phyloP scores from a whole-genome alignment of 2,888 invertebrate species.

The Lordiphosa fenestrarum region DNA sequence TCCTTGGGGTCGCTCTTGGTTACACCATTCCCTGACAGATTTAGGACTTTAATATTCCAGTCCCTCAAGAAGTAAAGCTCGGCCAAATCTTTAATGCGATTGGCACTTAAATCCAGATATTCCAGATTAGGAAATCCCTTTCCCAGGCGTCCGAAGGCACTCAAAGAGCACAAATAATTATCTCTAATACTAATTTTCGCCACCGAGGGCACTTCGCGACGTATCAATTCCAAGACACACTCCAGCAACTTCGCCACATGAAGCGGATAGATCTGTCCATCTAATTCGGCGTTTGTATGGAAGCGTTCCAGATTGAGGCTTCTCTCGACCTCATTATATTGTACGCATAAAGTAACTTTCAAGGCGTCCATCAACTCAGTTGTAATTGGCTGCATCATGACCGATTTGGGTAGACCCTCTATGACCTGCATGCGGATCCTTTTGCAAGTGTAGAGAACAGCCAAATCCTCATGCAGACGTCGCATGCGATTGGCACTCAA shows the following conservation, averaged over 20 bases:
- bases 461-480: conserved; percentile 17
- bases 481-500: conserved; percentile 39
- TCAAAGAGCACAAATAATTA: conserved; percentile 33
- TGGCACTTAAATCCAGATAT: conserved; percentile 33
- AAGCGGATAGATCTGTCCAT: conserved; percentile 23
- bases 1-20: conserved; percentile 4
- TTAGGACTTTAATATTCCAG: conserved; percentile 7
- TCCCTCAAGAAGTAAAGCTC: conserved; percentile 24
- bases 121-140: conserved; percentile 8
- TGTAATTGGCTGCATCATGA: neutral
- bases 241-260: conserved; percentile 21
- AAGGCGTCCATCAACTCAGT: neutral
- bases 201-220: conserved; percentile 2
- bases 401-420: conserved; percentile 9
- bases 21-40: conserved; percentile 26
- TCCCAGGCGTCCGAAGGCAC: conserved; percentile 12
- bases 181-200: conserved; percentile 22
- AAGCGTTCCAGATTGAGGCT: conserved; percentile 32
- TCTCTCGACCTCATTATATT: conserved; percentile 11
- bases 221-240: conserved; percentile 4
- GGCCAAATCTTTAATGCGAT: conserved; percentile 17
- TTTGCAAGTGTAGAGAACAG: conserved; percentile 18
- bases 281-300: conserved; percentile 22
- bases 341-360: neutral
- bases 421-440: conserved; percentile 15